Base-by-base conservation (phyloP, 35 echinoderm and acorn worm genomes). In the Ptychodera flava region DNA sequence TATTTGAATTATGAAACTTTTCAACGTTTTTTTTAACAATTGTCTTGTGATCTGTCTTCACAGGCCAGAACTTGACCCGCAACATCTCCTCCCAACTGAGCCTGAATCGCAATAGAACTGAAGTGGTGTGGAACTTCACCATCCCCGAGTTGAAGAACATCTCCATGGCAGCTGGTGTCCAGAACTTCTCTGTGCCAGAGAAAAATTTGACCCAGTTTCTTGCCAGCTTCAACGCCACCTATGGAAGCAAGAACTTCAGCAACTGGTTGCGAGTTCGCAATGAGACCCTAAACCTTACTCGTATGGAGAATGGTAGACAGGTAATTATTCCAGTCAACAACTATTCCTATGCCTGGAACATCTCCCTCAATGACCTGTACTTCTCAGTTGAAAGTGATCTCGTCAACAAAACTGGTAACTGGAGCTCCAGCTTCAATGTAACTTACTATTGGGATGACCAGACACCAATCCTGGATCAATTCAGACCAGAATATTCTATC, bases 361-460 rank as follows among this genome's bases (percentile, higher is more conserved):
- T 64, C 45, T 94, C 91, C 16, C 78, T 94, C 22, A 89, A 89
- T 85, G 78, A 86, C 28, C 90, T 94, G 37, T 88, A 90, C 93
- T 90, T 77, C 76, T 77, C 92, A 30, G 78, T 64, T 84, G 90
- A 92, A 34, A 85, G 75, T 32, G 89, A 94, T 81, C 87, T 79
- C 76, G 77, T 99, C 32, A 88, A 90, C 36, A 88, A 77, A 29
- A 45, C 80, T 79, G 81, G 37, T 10, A 85, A 92, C 85, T 86
- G 85, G 85, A 99, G 87, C 35, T 90, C 90, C 1, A 94, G 88
- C 85, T 36, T 92, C 38, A 99, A 91, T 79, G 85, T 92, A 15
- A 94, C 90, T 28, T 99, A 92, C 87, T 93, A 99, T 84, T 99
- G 96, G 96, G 96, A 99, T 78, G 79, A 90, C 86, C 90, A 99